Evolutionary conservation across 2,113 vertebrate genomes (phyloP).

Genomic region (Notarius lentiginosus): DNA sequence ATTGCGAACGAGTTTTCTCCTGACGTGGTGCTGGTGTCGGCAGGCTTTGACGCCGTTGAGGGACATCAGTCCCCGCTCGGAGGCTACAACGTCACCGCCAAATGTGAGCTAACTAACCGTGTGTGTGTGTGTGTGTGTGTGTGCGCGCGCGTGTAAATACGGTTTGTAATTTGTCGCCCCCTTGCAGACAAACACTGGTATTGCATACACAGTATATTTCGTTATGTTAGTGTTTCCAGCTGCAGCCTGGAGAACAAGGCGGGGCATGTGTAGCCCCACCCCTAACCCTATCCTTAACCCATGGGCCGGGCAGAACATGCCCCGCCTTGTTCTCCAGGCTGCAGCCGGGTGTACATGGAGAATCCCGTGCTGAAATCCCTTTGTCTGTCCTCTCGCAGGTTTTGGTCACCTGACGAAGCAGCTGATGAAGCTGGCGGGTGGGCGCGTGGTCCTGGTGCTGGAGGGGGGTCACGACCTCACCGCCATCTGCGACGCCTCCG

Average conservation of each 20-base stretch:
- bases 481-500: conserved; percentile 86
- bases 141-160: background rate
- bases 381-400: conserved; percentile 63
- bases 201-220: background rate
- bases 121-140: background rate
- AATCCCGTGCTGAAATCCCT: background rate
- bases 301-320: too few species aligned
- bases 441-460: conserved; percentile 82
- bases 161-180: background rate
- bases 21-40: conserved; percentile 84
- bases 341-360: too few species aligned
- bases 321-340: too few species aligned
- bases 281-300: too few species aligned
- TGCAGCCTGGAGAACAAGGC: too few species aligned
- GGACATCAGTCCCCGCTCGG: conserved; percentile 84
- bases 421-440: conserved; percentile 83
- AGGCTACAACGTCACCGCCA: conserved; percentile 85
- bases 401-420: conserved; percentile 86
- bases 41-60: conserved; percentile 85
- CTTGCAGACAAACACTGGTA: background rate
- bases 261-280: too few species aligned
- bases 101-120: conserved; percentile 72
- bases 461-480: conserved; percentile 88
- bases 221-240: too few species aligned
- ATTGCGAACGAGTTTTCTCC: conserved; percentile 84